Percentiles rank a stretch among this genome's conserved stretches.
Conservation (phyloP, 2,113 vertebrate genomes). For the Chaenogobius annularis region DNA sequence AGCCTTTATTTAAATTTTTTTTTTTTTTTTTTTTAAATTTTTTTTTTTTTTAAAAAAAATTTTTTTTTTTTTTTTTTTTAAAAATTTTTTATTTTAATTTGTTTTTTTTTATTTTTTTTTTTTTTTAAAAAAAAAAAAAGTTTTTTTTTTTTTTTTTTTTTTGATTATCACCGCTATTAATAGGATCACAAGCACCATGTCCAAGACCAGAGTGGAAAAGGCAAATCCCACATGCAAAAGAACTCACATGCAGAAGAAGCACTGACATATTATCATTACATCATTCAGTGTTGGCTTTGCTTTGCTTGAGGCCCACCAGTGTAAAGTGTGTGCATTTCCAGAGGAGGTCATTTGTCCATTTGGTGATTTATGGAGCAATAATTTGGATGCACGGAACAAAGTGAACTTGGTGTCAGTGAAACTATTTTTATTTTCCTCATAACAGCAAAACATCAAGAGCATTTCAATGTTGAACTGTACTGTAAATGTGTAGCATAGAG, state of each 20-base stretch:
- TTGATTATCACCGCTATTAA: conserved; percentile 44
- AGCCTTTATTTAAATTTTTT: too few species aligned
- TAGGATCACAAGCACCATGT: conserved; percentile 10
- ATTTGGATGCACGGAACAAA: conserved; percentile 4
- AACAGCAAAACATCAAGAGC: conserved; percentile 21
- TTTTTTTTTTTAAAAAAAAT: too few species aligned
- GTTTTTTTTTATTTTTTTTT: too few species aligned
- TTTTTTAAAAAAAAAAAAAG: too few species aligned
- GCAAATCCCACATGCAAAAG: conserved; percentile 15
- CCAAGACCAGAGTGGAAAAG: not conserved
- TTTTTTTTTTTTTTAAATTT: too few species aligned
- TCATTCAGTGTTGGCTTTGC: conserved; percentile 4
- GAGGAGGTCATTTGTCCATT: not conserved
- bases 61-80: too few species aligned
- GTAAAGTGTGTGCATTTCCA: not conserved
- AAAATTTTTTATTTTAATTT: too few species aligned
- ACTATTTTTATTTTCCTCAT: conserved; percentile 4
- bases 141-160: too few species aligned
- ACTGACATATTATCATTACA: conserved; percentile 8
- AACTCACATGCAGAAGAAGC: not conserved
- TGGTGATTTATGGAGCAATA: conserved; percentile 2
- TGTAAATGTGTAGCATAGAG: not conserved
- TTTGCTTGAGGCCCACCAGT: conserved; percentile 6
- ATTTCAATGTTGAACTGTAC: conserved; percentile 10
- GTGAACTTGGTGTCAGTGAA: not conserved